Evolutionary conservation across 2,888 invertebrate genomes (phyloP).

Genomic region (Macaria liturata): DNA sequence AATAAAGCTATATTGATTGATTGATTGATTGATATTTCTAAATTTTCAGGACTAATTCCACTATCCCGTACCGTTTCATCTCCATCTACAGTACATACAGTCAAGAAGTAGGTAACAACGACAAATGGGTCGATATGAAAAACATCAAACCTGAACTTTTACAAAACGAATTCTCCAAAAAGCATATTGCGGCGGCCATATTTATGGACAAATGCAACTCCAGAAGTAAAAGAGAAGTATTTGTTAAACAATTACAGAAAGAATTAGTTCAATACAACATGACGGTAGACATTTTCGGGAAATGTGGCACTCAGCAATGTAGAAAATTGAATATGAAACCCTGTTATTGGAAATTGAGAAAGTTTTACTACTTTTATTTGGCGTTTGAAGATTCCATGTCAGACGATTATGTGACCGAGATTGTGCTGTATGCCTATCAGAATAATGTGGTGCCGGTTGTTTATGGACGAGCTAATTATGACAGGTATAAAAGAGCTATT

Average conservation of each 20-base stretch:
- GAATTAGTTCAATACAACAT: constrained; percentile 65
- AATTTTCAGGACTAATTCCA: constrained; percentile 42
- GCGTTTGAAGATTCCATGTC: constrained; percentile 89
- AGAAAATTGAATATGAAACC: constrained; percentile 51
- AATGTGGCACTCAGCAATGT: constrained; percentile 70
- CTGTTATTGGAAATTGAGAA: constrained; percentile 66
- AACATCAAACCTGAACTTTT: constrained; percentile 37
- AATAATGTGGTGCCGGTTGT: constrained; percentile 86
- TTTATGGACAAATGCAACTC: constrained; percentile 63
- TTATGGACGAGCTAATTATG: constrained; percentile 85
- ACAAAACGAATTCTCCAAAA: constrained; percentile 46
- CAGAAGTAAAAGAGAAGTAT: constrained; percentile 55
- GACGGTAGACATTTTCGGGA: constrained; percentile 78
- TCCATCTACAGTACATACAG: constrained; percentile 47
- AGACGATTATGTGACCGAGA: constrained; percentile 60
- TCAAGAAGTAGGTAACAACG: constrained; percentile 45
- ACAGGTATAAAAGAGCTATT: constrained; percentile 48
- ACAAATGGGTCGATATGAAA: constrained; percentile 50
- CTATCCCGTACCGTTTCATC: constrained; percentile 55
- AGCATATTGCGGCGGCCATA: constrained; percentile 60
- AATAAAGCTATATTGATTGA: too few relatives aligned
- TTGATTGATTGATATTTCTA: too few relatives aligned
- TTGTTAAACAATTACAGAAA: constrained; percentile 60
- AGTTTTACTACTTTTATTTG: constrained; percentile 87
- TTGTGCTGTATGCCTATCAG: constrained; percentile 81